Conservation (phyloP, 2,797 vertebrate genomes). For the Acipenser transmontanus region DNA sequence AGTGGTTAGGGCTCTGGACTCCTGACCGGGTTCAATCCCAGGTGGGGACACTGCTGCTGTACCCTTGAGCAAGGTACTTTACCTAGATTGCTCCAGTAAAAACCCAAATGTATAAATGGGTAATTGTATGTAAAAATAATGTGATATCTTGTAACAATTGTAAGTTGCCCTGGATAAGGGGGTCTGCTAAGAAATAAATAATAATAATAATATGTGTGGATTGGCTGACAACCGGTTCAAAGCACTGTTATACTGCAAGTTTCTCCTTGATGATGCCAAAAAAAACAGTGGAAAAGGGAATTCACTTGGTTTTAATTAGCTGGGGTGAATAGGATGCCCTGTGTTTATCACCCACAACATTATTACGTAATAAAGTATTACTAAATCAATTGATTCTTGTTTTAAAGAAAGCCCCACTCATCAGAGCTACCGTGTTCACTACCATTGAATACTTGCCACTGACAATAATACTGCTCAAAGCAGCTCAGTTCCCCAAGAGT, state of each 20-base stretch:
- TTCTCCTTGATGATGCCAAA: background rate
- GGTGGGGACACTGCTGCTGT: no score
- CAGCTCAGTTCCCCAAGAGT: conserved; percentile 4
- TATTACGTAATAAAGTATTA: background rate
- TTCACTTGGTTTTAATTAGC: background rate
- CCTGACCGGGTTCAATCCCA: no score
- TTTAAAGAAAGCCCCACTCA: background rate
- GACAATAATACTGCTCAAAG: background rate
- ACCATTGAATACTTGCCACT: background rate
- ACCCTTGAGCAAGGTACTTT: no score
- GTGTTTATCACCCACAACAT: conserved; percentile 10
- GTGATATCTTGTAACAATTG: no score
- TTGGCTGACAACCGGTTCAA: background rate
- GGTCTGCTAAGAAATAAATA: no score
- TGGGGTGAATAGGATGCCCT: conserved; percentile 2
- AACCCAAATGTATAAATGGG: no score
- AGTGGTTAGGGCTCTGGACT: no score
- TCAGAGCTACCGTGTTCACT: conserved; percentile 8
- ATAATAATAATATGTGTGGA: background rate
- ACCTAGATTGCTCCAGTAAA: no score
- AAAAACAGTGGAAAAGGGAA: background rate
- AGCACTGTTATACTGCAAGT: background rate
- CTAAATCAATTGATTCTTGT: conserved; percentile 9
- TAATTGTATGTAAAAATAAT: no score
- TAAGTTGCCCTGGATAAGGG: no score